Percentiles rank a stretch among this genome's conserved stretches.
phyloP scores from a whole-genome alignment of 2,113 vertebrate species.

The Ceratotherium simum region DNA sequence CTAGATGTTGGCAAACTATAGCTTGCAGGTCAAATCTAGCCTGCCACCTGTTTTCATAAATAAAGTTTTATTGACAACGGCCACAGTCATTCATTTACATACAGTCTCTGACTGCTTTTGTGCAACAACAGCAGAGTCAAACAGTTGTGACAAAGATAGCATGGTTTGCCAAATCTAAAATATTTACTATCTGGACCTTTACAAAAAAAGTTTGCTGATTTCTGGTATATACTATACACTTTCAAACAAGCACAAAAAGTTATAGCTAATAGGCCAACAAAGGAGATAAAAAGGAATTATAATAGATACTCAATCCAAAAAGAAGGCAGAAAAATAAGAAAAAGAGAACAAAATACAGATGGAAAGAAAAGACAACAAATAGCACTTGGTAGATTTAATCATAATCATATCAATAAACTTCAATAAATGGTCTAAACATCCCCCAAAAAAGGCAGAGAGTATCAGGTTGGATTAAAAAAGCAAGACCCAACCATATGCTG shows the following conservation, averaged over 20 bases:
- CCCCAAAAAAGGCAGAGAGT: not conserved
- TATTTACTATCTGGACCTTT: not conserved
- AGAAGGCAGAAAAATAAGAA: not conserved
- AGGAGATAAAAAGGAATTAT: not conserved
- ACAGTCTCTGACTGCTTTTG: not conserved
- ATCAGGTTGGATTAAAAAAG: not conserved
- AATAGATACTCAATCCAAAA: not conserved
- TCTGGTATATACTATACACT: not conserved
- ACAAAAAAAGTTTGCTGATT: not conserved
- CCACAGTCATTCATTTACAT: not conserved
- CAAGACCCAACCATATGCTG: not conserved
- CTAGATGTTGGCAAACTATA: not conserved
- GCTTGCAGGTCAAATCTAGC: not conserved
- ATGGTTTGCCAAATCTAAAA: not conserved
- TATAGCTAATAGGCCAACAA: not conserved
- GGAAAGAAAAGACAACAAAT: not conserved
- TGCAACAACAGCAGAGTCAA: not conserved
- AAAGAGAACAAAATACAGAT: not conserved
- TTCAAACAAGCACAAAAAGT: not conserved
- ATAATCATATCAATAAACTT: not conserved
- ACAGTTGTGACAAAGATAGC: not conserved
- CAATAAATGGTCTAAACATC: not conserved
- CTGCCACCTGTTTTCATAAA: not conserved
- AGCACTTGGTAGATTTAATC: not conserved
- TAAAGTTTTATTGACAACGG: not conserved